These are phyloP conservation scores for Epicauta chinensis DNA, from an alignment of 1,140 invertebrate species.

Conservation along the genomic window DNA sequence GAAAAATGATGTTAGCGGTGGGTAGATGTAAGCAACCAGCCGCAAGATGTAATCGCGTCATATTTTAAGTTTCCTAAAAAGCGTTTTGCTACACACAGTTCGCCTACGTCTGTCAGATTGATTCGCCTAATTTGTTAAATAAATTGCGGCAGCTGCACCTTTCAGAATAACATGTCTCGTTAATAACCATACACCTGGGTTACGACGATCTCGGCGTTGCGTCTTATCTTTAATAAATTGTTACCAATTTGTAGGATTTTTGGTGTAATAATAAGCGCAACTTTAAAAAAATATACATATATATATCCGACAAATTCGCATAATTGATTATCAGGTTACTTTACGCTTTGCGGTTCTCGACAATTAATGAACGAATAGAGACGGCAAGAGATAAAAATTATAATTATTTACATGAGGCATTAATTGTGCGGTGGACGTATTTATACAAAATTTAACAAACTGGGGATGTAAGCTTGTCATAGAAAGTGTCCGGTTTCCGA, in stretches of 20 bases:
- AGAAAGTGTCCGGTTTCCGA: too few relatives aligned
- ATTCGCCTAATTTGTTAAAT: slow-evolving; percentile 33
- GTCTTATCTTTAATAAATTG: neutral
- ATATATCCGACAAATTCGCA: too few relatives aligned
- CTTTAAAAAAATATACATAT: neutral
- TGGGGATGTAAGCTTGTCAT: too few relatives aligned
- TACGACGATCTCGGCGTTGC: neutral
- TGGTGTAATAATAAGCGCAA: neutral
- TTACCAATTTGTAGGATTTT: neutral
- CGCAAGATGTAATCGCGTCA: slow-evolving; percentile 28
- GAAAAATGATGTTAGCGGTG: slow-evolving; percentile 18
- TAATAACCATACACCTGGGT: slow-evolving; percentile 12
- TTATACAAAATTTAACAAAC: too few relatives aligned
- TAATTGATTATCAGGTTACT: neutral
- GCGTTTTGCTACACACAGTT: slow-evolving; percentile 3
- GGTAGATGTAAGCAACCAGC: slow-evolving; percentile 16
- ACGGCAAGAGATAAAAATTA: too few relatives aligned
- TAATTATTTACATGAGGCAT: too few relatives aligned
- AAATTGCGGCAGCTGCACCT: slow-evolving; percentile 31
- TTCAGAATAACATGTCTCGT: slow-evolving; percentile 11
- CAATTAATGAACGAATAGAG: too few relatives aligned
- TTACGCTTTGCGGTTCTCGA: too few relatives aligned
- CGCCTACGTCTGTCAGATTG: slow-evolving; percentile 23
- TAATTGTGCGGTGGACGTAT: neutral
- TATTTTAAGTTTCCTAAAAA: slow-evolving; percentile 24